Base-by-base conservation (phyloP, 1,140 invertebrate genomes). In the Magallana gigas region DNA sequence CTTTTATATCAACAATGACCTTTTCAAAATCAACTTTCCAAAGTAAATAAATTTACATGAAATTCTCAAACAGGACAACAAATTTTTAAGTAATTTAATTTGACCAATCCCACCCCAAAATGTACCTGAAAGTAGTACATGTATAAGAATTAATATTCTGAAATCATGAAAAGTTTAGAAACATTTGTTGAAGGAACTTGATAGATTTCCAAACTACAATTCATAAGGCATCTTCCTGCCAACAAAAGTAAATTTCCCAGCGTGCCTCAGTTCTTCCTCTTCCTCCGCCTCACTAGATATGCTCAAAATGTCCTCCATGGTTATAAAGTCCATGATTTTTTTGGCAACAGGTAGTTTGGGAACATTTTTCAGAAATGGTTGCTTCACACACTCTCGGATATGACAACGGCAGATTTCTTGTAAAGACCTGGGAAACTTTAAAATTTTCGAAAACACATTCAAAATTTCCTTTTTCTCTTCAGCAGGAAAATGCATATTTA, bases 321-420 rank as follows among this genome's bases (percentile, higher is more conserved):
- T 84, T 76, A 94, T 88, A 81, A 91, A 94, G 36, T 93, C 91
- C 60, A 92, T 93, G 58, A 94, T 71, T 85, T 91, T 92, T 9
- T 85, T 87, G 64, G 91, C 93, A 29, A 94, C 36, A 9, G 90
- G 89, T 14, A 94, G 83, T 6, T n/a, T 68, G 9, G 83, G 64
- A 8, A 93, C 88, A 81, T 93, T 94, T 9, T 71, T 62, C 8
- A 89, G 76, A 14, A 91, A 88, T 8, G 87, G 88, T 11, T 83
- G 86, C 0, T 92, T 91, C 23, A 94, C 80, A n/a, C 62, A 64
- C 36, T 90, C 83, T 12, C 93, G 81, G 56, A 94, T 91, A 5
- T 85, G 87, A 5, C 91, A 88, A 9, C 94, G 87, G 85, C 91
- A 92, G 11, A 92, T 68, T 76, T 92, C 89, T 83, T 91, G 90